Conservation (phyloP, 2,888 invertebrate genomes). For the Cephus pulcher region DNA sequence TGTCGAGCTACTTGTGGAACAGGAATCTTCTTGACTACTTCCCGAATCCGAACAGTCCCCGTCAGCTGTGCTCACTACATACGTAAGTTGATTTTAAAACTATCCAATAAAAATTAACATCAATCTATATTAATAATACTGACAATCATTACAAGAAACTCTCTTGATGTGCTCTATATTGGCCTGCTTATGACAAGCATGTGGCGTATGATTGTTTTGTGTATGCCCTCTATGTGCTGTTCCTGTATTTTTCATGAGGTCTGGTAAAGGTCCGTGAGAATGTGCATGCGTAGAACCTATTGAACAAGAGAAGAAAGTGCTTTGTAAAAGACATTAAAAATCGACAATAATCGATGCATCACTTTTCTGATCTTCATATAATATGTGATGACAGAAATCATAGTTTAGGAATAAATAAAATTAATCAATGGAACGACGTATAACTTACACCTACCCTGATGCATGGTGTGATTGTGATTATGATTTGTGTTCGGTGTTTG, state of each 20-base stretch:
- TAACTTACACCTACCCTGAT: conserved; percentile 51
- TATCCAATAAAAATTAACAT: neutral
- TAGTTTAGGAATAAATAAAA: neutral
- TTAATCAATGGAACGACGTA: conserved; percentile 17
- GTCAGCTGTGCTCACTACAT: conserved; percentile 55
- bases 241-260: conserved; percentile 45
- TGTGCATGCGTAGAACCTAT: conserved; percentile 54
- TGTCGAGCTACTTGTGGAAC: conserved; percentile 59
- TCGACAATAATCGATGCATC: neutral
- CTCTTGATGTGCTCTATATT: conserved; percentile 62
- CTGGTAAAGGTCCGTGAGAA: conserved; percentile 48
- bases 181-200: conserved; percentile 58
- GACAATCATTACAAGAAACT: conserved; percentile 58
- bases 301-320: neutral
- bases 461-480: conserved; percentile 45
- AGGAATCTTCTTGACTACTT: conserved; percentile 62
- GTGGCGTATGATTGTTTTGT: conserved; percentile 53
- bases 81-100: neutral
- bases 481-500: conserved; percentile 55
- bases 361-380: neutral
- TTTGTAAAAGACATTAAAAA: neutral
- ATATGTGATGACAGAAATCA: neutral
- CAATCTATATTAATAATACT: conserved; percentile 38
- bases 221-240: conserved; percentile 47
- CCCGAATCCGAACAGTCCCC: conserved; percentile 63